Base-by-base conservation (phyloP, 1,140 invertebrate genomes). In the Zelostemma sp. region DNA sequence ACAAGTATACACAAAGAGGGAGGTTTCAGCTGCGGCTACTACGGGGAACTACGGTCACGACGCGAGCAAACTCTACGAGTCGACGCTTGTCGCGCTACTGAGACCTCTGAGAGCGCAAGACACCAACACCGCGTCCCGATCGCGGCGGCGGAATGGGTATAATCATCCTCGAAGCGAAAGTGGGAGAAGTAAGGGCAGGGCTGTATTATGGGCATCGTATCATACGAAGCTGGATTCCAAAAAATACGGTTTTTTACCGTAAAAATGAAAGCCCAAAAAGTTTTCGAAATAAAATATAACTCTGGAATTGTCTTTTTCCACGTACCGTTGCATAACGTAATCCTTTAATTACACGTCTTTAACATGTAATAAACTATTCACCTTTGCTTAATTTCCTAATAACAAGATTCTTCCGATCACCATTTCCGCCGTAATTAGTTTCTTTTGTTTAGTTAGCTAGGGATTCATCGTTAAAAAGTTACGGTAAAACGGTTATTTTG, bases 71-170 rank as follows among this genome's bases (percentile, higher is more conserved):
- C 17, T 54, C 57, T 55, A 16, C 68, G 57, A 55, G 43, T 73
- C 75, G 71, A 76, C 65, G 68, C 72, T 76, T 61, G 70, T 76
- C 75, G 74, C 72, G 66, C 58, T 75, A 80, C 78, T 79, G 21
- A 25, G n/a, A n/a, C n/a, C n/a, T n/a, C 21, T 25, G 71, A 76
- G 43, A 35, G 16, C 6, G 59, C 45, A 65, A n/a, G n/a, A n/a
- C n/a, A n/a, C n/a, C n/a, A n/a, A n/a, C n/a, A 47, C n/a, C 43
- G 51, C 47, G 48, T 40, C 58, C 48, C 5, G 61, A 60, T 43
- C 51, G 51, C 55, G 55, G 61, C 57, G 56, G 47, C 56, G n/a
- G n/a, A n/a, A n/a, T n/a, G n/a, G 56, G 62, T 62, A 63, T 63
- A 68, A 63, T 68, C 31, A 63, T 49, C n/a, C n/a, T 1, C 1